phyloP scores from a whole-genome alignment of 1,140 invertebrate genomes.

The Drosophila elegans region DNA sequence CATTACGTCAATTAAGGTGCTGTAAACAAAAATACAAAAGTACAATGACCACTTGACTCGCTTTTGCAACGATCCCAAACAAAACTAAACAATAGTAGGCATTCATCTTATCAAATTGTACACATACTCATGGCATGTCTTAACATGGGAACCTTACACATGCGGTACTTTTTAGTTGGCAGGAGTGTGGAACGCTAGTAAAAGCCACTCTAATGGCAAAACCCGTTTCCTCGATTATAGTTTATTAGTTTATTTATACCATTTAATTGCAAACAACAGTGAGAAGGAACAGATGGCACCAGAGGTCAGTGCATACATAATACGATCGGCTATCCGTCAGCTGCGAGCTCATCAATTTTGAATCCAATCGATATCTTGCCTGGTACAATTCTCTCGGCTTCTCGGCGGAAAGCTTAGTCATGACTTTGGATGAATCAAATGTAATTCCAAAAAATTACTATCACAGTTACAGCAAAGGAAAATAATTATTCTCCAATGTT shows the following conservation, averaged over 20 bases:
- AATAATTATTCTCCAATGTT: not conserved
- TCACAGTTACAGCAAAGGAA: not conserved
- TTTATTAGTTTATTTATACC: constrained; percentile 36
- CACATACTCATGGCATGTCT: not conserved
- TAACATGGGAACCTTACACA: constrained; percentile 8
- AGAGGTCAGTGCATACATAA: constrained; percentile 26
- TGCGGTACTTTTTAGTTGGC: constrained; percentile 1
- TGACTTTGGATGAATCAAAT: not conserved
- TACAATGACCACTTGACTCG: constrained; percentile 9
- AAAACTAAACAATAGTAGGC: too few species aligned
- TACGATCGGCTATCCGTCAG: constrained; percentile 16
- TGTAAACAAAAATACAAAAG: not conserved
- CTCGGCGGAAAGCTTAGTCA: not conserved
- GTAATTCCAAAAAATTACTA: not conserved
- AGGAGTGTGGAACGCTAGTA: not conserved
- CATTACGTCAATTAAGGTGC: constrained; percentile 32
- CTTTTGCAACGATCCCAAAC: constrained; percentile 1
- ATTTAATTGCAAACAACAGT: constrained; percentile 32
- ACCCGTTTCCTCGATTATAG: constrained; percentile 14
- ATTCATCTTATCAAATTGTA: not conserved
- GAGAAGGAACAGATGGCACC: constrained; percentile 38
- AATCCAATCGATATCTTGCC: constrained; percentile 31
- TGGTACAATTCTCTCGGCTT: not conserved
- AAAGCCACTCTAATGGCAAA: constrained; percentile 5
- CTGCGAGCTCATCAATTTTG: constrained; percentile 31